A percentile compares a stretch with the other conserved stretches of the same genome.
phyloP scores from a whole-genome alignment of 2,888 invertebrate species.

The Synanthedon formicaeformis region DNA sequence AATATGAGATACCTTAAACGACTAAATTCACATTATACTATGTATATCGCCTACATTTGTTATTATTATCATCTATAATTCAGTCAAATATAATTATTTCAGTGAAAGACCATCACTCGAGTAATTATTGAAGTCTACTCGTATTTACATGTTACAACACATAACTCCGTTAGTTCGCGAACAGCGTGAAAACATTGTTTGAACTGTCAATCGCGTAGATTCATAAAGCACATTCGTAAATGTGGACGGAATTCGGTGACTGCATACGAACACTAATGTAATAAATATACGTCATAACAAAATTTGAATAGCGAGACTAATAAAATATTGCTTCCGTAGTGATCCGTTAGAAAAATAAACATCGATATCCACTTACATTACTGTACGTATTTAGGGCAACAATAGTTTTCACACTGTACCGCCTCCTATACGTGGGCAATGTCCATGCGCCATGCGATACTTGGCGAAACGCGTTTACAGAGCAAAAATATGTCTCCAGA shows the following conservation, averaged over 20 bases:
- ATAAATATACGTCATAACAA: neutral
- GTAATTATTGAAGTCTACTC: slow-evolving; percentile 40
- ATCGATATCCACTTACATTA: neutral
- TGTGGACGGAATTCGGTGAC: slow-evolving; percentile 59
- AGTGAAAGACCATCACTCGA: slow-evolving; percentile 51
- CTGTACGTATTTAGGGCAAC: neutral
- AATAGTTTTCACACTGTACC: slow-evolving; percentile 46
- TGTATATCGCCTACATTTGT: slow-evolving; percentile 27
- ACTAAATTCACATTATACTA: slow-evolving; percentile 54
- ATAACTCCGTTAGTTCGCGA: slow-evolving; percentile 8
- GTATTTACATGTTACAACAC: slow-evolving; percentile 11
- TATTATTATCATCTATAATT: slow-evolving; percentile 55
- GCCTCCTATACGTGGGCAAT: slow-evolving; percentile 69
- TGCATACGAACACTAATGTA: neutral
- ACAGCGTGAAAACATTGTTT: slow-evolving; percentile 48
- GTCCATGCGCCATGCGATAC: slow-evolving; percentile 49
- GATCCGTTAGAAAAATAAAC: neutral
- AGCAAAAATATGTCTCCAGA: slow-evolving; percentile 69
- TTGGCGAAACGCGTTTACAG: slow-evolving; percentile 52
- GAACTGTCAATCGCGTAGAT: slow-evolving; percentile 8
- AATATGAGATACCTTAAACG: slow-evolving; percentile 65
- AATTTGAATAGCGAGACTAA: neutral
- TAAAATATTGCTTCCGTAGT: neutral
- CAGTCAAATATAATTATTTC: slow-evolving; percentile 56
- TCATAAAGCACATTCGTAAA: slow-evolving; percentile 45